These are phyloP conservation scores for Tangara arthus DNA, from an alignment of 2,797 vertebrate genomes.

Conservation along the genomic window DNA sequence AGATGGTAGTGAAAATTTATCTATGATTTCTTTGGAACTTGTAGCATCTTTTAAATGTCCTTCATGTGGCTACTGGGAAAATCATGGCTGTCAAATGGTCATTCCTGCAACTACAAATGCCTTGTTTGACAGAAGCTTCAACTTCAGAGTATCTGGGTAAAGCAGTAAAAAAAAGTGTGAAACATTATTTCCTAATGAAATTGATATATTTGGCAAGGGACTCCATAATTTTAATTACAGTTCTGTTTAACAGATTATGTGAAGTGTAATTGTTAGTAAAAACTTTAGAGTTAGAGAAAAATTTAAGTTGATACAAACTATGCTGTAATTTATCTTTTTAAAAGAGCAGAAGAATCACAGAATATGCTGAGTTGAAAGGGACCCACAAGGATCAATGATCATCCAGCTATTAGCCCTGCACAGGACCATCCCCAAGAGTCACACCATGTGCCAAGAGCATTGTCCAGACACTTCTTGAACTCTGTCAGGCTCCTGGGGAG, in stretches of 20 bases:
- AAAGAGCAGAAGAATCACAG: background rate
- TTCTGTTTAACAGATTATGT: background rate
- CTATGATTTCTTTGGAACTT: background rate
- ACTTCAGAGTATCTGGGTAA: background rate
- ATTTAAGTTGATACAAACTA: background rate
- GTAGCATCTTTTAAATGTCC: background rate
- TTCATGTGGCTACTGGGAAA: background rate
- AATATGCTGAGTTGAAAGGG: background rate
- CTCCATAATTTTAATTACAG: background rate
- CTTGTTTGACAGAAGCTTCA: background rate
- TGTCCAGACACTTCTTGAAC: background rate
- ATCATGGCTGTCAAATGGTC: background rate
- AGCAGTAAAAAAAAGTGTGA: background rate
- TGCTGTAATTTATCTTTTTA: background rate
- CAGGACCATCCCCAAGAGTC: background rate
- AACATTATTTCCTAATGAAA: constrained; percentile 11
- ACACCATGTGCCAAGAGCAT: background rate
- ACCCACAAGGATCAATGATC: background rate
- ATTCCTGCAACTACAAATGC: background rate
- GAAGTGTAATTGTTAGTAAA: background rate
- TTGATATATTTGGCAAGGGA: background rate
- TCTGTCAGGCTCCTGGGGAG: background rate
- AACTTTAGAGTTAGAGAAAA: background rate
- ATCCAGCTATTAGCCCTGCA: background rate
- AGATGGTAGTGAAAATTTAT: background rate